Evolutionary conservation across 2,113 vertebrate genomes (phyloP).

Genomic region (Poicephalus meyeri): DNA sequence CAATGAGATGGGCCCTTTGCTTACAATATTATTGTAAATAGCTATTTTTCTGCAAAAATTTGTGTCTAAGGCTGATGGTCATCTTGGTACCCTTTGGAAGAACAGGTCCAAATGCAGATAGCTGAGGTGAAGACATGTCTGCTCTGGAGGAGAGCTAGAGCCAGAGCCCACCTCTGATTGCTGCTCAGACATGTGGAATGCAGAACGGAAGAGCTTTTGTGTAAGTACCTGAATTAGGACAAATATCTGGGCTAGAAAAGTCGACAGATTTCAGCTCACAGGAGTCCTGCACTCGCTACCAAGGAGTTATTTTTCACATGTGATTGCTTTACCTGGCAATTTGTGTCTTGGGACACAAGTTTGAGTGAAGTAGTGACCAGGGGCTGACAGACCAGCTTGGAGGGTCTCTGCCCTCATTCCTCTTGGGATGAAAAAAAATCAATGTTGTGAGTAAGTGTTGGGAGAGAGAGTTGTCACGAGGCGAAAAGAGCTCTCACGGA

Average conservation of each 20-base stretch:
- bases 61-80: neutral
- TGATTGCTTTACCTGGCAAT: neutral
- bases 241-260: neutral
- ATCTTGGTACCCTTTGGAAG: neutral
- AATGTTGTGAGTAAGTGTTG: fast-evolving
- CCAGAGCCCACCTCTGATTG: neutral
- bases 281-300: neutral
- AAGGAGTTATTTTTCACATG: neutral
- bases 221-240: neutral
- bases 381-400: neutral
- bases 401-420: neutral
- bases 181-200: neutral
- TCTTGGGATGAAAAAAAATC: neutral
- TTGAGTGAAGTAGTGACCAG: neutral
- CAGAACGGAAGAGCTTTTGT: neutral
- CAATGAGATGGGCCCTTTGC: neutral
- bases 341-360: neutral
- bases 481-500: neutral
- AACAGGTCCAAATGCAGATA: fast-evolving
- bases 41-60: neutral
- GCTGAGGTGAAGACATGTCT: neutral
- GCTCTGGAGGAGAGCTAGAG: neutral
- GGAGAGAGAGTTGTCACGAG: neutral
- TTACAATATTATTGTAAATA: neutral
- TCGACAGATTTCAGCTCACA: neutral